phyloP scores from a whole-genome alignment of 2,797 vertebrate species.

The Chiloscyllium punctatum region DNA sequence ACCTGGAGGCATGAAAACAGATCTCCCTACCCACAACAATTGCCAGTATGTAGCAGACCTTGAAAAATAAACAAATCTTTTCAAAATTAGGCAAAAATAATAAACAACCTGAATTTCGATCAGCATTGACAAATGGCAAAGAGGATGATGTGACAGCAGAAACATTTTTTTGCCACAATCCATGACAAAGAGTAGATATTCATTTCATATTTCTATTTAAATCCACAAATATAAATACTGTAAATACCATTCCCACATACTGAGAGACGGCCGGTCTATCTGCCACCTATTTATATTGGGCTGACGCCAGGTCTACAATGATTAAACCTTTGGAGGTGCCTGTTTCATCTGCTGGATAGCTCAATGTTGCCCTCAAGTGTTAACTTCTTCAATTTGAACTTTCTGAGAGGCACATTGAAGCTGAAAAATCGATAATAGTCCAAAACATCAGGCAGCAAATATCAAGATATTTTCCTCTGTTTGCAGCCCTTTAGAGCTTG shows the following conservation, averaged over 20 bases:
- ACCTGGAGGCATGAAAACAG: background rate
- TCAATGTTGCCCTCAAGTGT: conserved; percentile 17
- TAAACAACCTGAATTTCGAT: background rate
- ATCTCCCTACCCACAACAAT: background rate
- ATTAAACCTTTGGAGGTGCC: background rate
- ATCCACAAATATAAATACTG: conserved; percentile 29
- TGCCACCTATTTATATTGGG: conserved; percentile 21
- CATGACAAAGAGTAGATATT: conserved; percentile 9
- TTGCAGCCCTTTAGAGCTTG: background rate
- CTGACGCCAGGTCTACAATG: background rate
- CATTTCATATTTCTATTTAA: conserved; percentile 23
- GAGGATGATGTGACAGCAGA: background rate
- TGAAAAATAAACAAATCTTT: background rate
- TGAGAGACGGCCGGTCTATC: conserved; percentile 18
- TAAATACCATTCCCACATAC: background rate
- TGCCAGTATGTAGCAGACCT: background rate
- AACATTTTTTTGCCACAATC: conserved; percentile 11
- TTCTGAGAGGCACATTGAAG: background rate
- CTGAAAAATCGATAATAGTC: background rate
- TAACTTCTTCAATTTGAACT: background rate
- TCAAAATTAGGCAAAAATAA: background rate
- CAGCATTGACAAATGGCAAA: background rate
- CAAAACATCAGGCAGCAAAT: background rate
- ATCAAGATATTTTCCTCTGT: background rate
- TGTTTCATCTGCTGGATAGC: background rate